Evolutionary conservation across 2,113 vertebrate species (phyloP).

Genomic region (Cyprinus carpio): DNA sequence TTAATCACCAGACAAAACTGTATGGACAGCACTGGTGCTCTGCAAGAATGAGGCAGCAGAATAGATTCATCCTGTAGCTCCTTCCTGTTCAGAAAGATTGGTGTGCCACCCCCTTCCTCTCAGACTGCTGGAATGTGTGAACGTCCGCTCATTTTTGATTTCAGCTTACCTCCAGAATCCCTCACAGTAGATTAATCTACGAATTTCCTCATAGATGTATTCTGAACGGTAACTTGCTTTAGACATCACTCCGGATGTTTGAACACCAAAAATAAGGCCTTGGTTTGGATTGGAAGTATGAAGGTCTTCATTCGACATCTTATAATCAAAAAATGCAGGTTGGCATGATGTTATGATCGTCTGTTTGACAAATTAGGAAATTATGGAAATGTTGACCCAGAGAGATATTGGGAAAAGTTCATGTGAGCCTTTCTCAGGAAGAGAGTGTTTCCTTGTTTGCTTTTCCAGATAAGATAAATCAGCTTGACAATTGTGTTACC

Average conservation of each 20-base stretch:
- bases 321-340: background rate
- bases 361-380: background rate
- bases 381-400: background rate
- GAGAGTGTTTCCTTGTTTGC: background rate
- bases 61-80: background rate
- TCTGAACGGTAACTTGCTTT: background rate
- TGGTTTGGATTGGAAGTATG: background rate
- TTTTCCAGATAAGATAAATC: conserved; percentile 42
- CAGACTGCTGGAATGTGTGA: conserved; percentile 28
- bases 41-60: background rate
- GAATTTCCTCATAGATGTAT: background rate
- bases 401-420: background rate
- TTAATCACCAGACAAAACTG: background rate
- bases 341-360: background rate
- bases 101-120: conserved; percentile 24
- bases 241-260: background rate
- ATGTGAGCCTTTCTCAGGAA: background rate
- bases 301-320: background rate
- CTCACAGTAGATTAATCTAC: background rate
- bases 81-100: conserved; percentile 32
- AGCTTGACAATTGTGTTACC: conserved; percentile 49
- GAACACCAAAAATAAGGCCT: background rate
- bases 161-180: background rate
- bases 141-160: conserved; percentile 1
- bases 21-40: background rate